Conservation (phyloP, 2,113 vertebrate genomes). For the Trematomus loennbergii region DNA sequence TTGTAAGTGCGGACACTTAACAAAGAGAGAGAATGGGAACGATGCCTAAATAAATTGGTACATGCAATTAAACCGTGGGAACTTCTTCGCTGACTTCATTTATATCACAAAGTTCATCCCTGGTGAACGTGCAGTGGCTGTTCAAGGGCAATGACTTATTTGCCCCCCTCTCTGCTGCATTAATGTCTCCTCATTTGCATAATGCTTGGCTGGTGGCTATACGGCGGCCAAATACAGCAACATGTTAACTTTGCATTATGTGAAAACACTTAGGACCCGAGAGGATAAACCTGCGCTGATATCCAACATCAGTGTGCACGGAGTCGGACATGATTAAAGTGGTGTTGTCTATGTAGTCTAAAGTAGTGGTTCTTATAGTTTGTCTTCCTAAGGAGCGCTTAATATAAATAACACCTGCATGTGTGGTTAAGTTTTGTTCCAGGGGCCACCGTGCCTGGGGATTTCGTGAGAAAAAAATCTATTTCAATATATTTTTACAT, state of each 20-base stretch:
- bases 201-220: slow-evolving; percentile 63
- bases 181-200: slow-evolving; percentile 73
- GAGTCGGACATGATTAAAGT: slow-evolving; percentile 50
- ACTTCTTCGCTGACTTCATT: slow-evolving; percentile 54
- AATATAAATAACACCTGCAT: slow-evolving; percentile 17
- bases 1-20: slow-evolving; percentile 5
- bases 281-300: slow-evolving; percentile 47
- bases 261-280: slow-evolving; percentile 31
- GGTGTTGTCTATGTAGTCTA: slow-evolving; percentile 16
- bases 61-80: slow-evolving; percentile 43
- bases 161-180: slow-evolving; percentile 22
- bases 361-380: slow-evolving; percentile 13
- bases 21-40: slow-evolving; percentile 13
- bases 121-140: slow-evolving; percentile 40
- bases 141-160: slow-evolving; percentile 61
- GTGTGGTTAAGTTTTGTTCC: background rate
- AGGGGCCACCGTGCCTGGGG: background rate
- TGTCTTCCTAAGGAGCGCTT: slow-evolving; percentile 16
- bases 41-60: slow-evolving; percentile 24
- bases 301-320: slow-evolving; percentile 27
- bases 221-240: slow-evolving; percentile 57
- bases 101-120: slow-evolving; percentile 46
- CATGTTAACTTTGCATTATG: slow-evolving; percentile 54
- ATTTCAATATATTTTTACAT: too few species aligned
- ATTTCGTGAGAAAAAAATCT: background rate